Evolutionary conservation across 2,797 vertebrate species (phyloP).

Genomic region (Hippocampus kuda): DNA sequence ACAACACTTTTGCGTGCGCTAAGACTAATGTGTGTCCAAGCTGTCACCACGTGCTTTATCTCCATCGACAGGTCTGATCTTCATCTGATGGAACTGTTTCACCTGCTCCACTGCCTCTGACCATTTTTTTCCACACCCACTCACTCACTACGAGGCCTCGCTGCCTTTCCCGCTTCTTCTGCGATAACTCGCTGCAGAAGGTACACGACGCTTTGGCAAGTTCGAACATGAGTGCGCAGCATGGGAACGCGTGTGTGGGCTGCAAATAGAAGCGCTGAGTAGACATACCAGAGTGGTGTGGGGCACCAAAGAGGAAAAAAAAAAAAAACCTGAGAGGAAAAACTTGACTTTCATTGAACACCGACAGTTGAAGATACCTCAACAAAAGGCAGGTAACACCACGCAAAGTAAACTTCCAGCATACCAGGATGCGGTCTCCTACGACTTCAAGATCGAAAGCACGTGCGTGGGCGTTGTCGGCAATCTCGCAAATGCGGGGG

Average conservation of each 20-base stretch:
- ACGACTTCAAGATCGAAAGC: constrained; percentile 5
- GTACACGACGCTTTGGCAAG: not conserved
- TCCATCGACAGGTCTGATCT: constrained; percentile 44
- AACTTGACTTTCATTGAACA: constrained; percentile 22
- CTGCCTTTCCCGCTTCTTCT: constrained; percentile 1
- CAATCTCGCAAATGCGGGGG: not conserved
- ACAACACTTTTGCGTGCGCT: constrained; percentile 16
- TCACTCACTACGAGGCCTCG: not conserved
- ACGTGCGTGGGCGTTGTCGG: not conserved
- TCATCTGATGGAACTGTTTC: constrained; percentile 58
- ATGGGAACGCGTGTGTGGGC: constrained; percentile 19
- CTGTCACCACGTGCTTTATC: constrained; percentile 65
- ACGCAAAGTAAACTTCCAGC: constrained; percentile 18
- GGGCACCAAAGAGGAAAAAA: not conserved
- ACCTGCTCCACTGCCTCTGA: constrained; percentile 56
- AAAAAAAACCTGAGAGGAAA: too few species aligned
- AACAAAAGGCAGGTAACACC: not conserved
- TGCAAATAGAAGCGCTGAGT: constrained; percentile 5
- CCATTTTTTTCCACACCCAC: constrained; percentile 49
- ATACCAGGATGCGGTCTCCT: constrained; percentile 52
- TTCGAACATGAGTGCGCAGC: not conserved
- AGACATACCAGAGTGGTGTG: constrained; percentile 10
- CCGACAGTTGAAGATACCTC: not conserved
- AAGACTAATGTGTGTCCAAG: constrained; percentile 56
- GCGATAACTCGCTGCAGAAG: not conserved